phyloP scores from a whole-genome alignment of 2,888 invertebrate genomes.

The Tinea trinotella region DNA sequence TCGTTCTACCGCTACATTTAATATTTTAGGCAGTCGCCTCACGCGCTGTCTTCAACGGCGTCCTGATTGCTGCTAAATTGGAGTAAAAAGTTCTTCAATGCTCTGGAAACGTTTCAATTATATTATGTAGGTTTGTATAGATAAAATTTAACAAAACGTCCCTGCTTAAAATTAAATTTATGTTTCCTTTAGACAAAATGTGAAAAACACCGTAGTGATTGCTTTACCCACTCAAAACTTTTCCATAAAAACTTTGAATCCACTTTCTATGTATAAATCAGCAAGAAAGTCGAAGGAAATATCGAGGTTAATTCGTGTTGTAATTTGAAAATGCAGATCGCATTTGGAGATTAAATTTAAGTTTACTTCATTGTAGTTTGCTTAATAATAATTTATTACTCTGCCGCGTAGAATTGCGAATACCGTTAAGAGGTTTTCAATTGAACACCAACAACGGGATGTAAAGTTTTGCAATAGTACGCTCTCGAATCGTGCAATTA shows the following conservation, averaged over 20 bases:
- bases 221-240: slow-evolving; percentile 12
- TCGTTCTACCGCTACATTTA: slow-evolving; percentile 58
- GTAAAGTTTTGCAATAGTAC: slow-evolving; percentile 61
- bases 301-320: slow-evolving; percentile 27
- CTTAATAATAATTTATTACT: slow-evolving; percentile 53
- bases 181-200: background rate
- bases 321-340: slow-evolving; percentile 49
- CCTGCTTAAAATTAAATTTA: slow-evolving; percentile 11
- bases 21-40: slow-evolving; percentile 66
- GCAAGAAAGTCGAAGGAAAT: slow-evolving; percentile 26
- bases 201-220: slow-evolving; percentile 4
- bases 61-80: slow-evolving; percentile 72
- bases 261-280: slow-evolving; percentile 23
- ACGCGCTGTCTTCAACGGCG: slow-evolving; percentile 68
- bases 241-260: slow-evolving; percentile 18
- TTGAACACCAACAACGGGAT: slow-evolving; percentile 55
- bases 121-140: slow-evolving; percentile 27
- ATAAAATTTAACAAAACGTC: slow-evolving; percentile 16
- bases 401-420: slow-evolving; percentile 25
- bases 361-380: slow-evolving; percentile 55
- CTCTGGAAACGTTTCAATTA: slow-evolving; percentile 65
- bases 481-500: slow-evolving; percentile 57
- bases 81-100: slow-evolving; percentile 72
- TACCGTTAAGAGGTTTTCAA: slow-evolving; percentile 62
- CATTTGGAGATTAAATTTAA: slow-evolving; percentile 59